These are phyloP conservation scores for Micromussa lordhowensis DNA, from an alignment of 92 coral and sea anemone species.

Conservation along the genomic window DNA sequence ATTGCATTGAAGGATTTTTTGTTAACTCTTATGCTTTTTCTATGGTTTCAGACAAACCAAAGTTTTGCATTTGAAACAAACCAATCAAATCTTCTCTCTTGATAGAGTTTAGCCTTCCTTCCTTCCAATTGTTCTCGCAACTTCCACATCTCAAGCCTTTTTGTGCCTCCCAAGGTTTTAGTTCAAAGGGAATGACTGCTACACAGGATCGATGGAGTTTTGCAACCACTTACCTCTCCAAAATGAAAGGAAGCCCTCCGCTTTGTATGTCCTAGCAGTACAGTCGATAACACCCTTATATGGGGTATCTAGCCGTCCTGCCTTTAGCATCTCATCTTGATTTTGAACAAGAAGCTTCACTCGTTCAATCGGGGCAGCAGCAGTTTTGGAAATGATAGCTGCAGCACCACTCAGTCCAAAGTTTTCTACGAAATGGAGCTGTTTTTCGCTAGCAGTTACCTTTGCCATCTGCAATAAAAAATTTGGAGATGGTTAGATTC, in stretches of 20 bases:
- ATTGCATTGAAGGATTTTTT: no score
- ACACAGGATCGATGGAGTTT: background rate
- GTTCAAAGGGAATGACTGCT: no score
- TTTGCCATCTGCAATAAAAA: slow-evolving; percentile 60
- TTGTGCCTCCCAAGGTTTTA: background rate
- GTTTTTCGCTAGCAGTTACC: slow-evolving; percentile 67
- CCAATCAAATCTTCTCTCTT: no score
- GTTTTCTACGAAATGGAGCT: slow-evolving; percentile 91
- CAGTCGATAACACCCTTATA: slow-evolving; percentile 97
- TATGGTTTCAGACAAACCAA: background rate
- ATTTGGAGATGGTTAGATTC: background rate
- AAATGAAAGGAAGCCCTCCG: slow-evolving; percentile 90
- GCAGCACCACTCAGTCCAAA: slow-evolving; percentile 99
- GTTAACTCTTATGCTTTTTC: background rate
- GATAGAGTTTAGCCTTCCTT: no score
- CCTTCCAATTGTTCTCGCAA: no score
- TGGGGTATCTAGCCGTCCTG: slow-evolving; percentile 84
- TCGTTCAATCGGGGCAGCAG: slow-evolving; percentile 99
- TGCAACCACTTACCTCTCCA: slow-evolving; percentile 88
- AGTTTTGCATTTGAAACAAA: no score
- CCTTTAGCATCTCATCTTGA: slow-evolving; percentile 98
- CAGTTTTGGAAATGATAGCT: slow-evolving; percentile 95
- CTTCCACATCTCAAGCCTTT: no score
- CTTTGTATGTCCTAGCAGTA: slow-evolving; percentile 79
- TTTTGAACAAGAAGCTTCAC: slow-evolving; percentile 96